These are phyloP conservation scores for Lasiurus cinereus DNA, from an alignment of 2,113 vertebrate species.

Conservation along the genomic window DNA sequence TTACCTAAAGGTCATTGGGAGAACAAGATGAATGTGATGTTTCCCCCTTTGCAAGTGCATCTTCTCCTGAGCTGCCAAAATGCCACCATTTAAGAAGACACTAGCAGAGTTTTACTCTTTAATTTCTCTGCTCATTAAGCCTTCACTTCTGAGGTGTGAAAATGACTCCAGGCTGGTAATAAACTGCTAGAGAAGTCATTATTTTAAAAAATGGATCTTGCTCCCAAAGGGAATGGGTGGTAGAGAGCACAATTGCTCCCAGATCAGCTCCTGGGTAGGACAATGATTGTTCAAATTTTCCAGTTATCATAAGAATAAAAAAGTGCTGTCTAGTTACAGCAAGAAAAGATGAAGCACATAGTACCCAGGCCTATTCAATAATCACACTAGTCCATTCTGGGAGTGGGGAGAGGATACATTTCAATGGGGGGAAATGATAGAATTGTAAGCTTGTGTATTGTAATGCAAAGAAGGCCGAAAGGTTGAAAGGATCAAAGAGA, in stretches of 20 bases:
- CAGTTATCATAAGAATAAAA: slow-evolving; percentile 79
- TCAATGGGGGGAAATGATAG: slow-evolving; percentile 72
- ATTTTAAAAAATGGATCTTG: slow-evolving; percentile 70
- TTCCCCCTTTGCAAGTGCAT: slow-evolving; percentile 52
- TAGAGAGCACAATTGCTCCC: slow-evolving; percentile 71
- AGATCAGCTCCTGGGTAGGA: slow-evolving; percentile 73
- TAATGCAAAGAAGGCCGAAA: slow-evolving; percentile 68
- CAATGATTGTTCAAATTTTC: slow-evolving; percentile 71
- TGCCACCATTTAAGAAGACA: slow-evolving; percentile 77
- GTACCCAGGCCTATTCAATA: slow-evolving; percentile 54
- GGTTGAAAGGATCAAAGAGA: slow-evolving; percentile 51
- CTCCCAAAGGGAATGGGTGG: slow-evolving; percentile 65
- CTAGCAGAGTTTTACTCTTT: slow-evolving; percentile 79
- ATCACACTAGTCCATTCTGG: slow-evolving; percentile 71
- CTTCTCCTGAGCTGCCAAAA: slow-evolving; percentile 68
- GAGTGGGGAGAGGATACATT: slow-evolving; percentile 44
- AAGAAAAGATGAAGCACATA: slow-evolving; percentile 62
- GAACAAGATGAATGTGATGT: slow-evolving; percentile 22
- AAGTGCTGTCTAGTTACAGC: slow-evolving; percentile 67
- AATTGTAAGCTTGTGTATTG: slow-evolving; percentile 71
- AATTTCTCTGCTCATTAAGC: slow-evolving; percentile 85
- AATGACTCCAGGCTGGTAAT: slow-evolving; percentile 81
- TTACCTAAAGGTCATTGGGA: slow-evolving; percentile 72
- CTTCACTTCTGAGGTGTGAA: slow-evolving; percentile 83
- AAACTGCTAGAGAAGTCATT: slow-evolving; percentile 76